phyloP scores from a whole-genome alignment of 1,140 invertebrate genomes.

The Calliphora vicina region DNA sequence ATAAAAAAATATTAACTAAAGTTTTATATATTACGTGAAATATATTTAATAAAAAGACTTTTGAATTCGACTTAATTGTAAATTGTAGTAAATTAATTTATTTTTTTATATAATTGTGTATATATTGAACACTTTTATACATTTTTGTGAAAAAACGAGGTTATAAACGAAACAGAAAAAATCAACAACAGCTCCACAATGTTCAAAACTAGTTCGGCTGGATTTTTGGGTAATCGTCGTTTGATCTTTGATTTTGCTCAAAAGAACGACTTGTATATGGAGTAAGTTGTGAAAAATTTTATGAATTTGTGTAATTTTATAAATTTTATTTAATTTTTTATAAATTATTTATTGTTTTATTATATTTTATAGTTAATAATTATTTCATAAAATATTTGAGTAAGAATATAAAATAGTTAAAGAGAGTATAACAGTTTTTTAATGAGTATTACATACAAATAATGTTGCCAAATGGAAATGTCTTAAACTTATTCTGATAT shows the following conservation, averaged over 20 bases:
- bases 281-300: constrained; percentile 48
- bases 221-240: constrained; percentile 53
- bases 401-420: too few relatives aligned
- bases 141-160: constrained; percentile 10
- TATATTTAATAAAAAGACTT: not conserved
- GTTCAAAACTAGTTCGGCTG: constrained; percentile 53
- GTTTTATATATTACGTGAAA: not conserved
- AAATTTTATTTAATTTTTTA: not conserved
- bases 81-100: not conserved
- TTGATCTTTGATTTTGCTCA: constrained; percentile 61
- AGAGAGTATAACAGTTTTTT: too few relatives aligned
- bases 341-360: too few relatives aligned
- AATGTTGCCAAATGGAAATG: too few relatives aligned
- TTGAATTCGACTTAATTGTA: not conserved
- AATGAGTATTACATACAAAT: too few relatives aligned
- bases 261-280: constrained; percentile 53
- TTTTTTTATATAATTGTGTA: constrained; percentile 7
- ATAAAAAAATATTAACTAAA: not conserved
- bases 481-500: too few relatives aligned
- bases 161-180: not conserved
- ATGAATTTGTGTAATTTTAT: too few relatives aligned
- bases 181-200: constrained; percentile 37
- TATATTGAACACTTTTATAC: not conserved
- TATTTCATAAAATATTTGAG: too few relatives aligned
- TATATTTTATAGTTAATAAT: too few relatives aligned